A percentile compares a stretch with the other conserved stretches of the same genome.
Evolutionary conservation across 2,113 vertebrate genomes (phyloP).

Genomic region (Butorides virescens): DNA sequence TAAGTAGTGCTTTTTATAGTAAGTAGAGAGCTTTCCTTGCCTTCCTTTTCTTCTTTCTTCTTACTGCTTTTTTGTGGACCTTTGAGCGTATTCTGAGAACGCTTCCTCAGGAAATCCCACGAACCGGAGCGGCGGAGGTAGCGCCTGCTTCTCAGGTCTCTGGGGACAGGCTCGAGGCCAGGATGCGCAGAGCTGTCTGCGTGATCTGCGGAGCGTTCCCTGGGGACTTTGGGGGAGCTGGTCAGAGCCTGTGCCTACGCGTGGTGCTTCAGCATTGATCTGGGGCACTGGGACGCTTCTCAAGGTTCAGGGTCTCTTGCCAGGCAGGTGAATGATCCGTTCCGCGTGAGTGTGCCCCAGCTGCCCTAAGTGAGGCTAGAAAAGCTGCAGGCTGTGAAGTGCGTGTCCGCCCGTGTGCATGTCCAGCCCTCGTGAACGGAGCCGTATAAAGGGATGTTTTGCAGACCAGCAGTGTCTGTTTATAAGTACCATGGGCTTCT

Average conservation of each 20-base stretch:
- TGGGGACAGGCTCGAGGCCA: neutral
- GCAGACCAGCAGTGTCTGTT: neutral
- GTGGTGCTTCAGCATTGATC: neutral
- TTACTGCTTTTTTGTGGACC: too few species aligned
- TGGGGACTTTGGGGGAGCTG: neutral
- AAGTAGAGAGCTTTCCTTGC: neutral
- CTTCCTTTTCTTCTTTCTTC: neutral
- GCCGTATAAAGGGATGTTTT: neutral
- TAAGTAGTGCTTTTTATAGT: neutral
- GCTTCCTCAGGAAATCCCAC: neutral
- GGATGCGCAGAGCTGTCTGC: neutral
- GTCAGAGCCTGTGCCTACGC: too few species aligned
- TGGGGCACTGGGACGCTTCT: too few species aligned
- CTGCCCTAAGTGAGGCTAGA: neutral
- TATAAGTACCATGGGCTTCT: neutral
- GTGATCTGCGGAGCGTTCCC: neutral
- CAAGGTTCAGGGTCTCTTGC: neutral
- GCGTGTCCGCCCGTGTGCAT: neutral
- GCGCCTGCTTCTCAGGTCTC: neutral
- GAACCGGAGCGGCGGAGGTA: neutral
- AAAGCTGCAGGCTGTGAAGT: neutral
- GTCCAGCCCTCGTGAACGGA: neutral
- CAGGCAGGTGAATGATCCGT: neutral
- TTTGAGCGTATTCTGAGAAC: neutral
- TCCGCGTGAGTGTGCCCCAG: neutral